phyloP scores from a whole-genome alignment of 2,797 vertebrate genomes.

The Lepidocolaptes lacrymiger region DNA sequence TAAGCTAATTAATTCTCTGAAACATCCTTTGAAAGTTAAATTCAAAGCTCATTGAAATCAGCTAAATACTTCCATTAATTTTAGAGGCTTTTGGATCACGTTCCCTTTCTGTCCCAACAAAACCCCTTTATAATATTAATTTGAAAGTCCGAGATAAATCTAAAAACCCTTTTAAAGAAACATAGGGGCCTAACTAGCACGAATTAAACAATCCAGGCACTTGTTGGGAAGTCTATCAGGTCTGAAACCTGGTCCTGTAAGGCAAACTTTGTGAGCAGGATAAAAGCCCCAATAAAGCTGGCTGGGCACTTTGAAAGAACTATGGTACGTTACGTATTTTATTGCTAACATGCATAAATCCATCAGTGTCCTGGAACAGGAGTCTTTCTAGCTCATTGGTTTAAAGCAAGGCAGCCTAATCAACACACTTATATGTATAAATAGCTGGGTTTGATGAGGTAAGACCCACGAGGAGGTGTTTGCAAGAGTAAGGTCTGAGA shows the following conservation, averaged over 20 bases:
- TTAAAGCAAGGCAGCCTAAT: not conserved
- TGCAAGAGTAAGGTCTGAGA: not conserved
- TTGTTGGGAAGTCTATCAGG: not conserved
- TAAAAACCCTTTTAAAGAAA: not conserved
- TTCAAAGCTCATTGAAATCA: not conserved
- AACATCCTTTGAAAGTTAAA: not conserved
- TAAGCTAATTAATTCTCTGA: not conserved
- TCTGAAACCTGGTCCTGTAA: not conserved
- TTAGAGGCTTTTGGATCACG: not conserved
- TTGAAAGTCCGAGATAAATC: not conserved
- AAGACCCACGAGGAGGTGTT: not conserved
- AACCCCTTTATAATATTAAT: not conserved
- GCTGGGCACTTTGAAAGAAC: not conserved
- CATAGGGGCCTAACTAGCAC: not conserved
- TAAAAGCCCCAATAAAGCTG: conserved; percentile 6
- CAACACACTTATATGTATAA: not conserved
- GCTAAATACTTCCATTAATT: not conserved
- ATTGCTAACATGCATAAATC: not conserved
- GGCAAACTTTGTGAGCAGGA: conserved; percentile 6
- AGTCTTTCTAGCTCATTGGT: not conserved
- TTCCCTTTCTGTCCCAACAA: not conserved
- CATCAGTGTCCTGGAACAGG: not conserved
- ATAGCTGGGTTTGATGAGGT: conserved; percentile 5
- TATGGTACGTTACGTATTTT: not conserved
- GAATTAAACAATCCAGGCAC: not conserved